Percentiles rank a stretch among this genome's conserved stretches.
phyloP scores from a whole-genome alignment of 2,797 vertebrate species.

The Ciconia nigra region DNA sequence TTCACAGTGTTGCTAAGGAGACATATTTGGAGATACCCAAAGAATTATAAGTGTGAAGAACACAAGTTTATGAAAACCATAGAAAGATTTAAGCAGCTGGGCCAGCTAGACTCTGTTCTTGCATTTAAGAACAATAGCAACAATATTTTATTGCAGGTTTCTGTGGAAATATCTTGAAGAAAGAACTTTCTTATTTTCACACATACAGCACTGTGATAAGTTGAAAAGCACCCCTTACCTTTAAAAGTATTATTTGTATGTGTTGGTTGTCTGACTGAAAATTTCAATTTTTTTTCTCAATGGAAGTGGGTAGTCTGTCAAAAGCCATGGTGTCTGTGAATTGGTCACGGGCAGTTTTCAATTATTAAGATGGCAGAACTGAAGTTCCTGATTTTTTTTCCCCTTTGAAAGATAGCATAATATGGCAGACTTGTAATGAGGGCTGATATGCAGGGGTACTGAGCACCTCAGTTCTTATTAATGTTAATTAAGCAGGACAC shows the following conservation, averaged over 20 bases:
- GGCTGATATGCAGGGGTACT: neutral
- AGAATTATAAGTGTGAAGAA: neutral
- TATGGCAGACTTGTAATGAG: neutral
- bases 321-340: rapidly evolving
- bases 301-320: neutral
- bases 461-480: neutral
- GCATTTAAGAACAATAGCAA: neutral
- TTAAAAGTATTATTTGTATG: neutral
- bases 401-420: neutral
- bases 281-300: neutral
- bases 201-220: neutral
- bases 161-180: neutral
- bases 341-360: neutral
- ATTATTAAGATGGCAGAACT: neutral
- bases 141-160: neutral
- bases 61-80: neutral
- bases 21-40: neutral
- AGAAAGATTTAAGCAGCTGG: neutral
- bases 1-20: neutral
- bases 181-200: neutral
- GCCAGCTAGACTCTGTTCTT: neutral
- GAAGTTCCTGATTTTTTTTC: neutral
- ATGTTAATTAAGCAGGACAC: neutral
- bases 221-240: neutral
- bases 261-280: neutral